A percentile compares a stretch with the other conserved stretches of the same genome.
These are phyloP conservation scores for Embidobia sp. DNA, from an alignment of 2,888 invertebrate genomes.

Conservation along the genomic window DNA sequence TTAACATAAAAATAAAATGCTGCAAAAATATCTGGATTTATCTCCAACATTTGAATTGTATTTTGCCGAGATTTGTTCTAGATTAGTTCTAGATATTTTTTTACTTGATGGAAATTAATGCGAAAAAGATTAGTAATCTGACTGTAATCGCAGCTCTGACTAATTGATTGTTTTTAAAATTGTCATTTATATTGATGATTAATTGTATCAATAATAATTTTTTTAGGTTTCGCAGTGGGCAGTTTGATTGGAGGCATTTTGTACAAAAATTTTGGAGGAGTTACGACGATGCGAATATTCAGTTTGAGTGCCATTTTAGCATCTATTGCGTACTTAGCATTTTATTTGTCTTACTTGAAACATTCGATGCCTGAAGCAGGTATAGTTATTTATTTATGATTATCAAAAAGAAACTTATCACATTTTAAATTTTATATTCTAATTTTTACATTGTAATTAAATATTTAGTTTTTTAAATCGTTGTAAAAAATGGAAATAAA, in stretches of 20 bases:
- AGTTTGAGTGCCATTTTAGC: slow-evolving; percentile 80
- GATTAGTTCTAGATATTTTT: too few relatives aligned
- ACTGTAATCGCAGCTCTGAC: too few relatives aligned
- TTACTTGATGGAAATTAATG: background rate
- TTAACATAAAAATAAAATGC: too few relatives aligned
- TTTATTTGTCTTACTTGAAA: slow-evolving; percentile 79
- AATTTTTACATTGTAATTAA: background rate
- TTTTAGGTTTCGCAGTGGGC: slow-evolving; percentile 88
- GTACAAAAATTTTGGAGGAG: slow-evolving; percentile 86
- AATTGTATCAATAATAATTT: too few relatives aligned
- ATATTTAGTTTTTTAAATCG: slow-evolving; percentile 15
- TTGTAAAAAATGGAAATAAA: slow-evolving; percentile 1
- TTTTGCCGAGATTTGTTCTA: too few relatives aligned
- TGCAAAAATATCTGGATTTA: too few relatives aligned
- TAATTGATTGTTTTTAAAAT: background rate
- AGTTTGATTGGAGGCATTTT: slow-evolving; percentile 88
- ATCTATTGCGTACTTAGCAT: slow-evolving; percentile 80
- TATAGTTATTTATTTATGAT: too few relatives aligned
- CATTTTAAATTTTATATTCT: background rate
- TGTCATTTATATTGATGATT: background rate
- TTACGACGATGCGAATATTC: slow-evolving; percentile 83
- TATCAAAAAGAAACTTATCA: slow-evolving; percentile 15
- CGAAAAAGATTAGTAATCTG: too few relatives aligned
- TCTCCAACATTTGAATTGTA: too few relatives aligned
- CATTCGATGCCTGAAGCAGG: slow-evolving; percentile 74